Evolutionary conservation across 1,140 invertebrate species (phyloP).

Genomic region (Procambarus clarkii): DNA sequence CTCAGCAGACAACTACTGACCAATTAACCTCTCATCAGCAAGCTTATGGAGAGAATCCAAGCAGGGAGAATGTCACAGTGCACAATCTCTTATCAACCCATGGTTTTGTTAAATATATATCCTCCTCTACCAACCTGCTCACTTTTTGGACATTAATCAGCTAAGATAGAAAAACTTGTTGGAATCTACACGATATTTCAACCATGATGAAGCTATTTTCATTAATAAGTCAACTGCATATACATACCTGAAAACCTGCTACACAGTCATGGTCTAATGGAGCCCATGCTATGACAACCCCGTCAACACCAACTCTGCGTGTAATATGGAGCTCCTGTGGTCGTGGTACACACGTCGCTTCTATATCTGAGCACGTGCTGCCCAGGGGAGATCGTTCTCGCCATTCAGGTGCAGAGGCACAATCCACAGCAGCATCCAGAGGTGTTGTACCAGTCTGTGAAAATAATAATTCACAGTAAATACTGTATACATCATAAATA

Average conservation of each 20-base stretch:
- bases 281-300: constrained; percentile 69
- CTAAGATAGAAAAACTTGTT: too few relatives aligned
- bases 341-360: constrained; percentile 61
- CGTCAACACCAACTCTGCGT: constrained; percentile 66
- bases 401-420: constrained; percentile 59
- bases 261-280: constrained; percentile 69
- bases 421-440: constrained; percentile 60
- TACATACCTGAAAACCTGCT: constrained; percentile 63
- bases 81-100: too few relatives aligned
- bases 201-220: not conserved
- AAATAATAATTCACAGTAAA: too few relatives aligned
- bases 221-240: not conserved
- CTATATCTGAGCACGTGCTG: constrained; percentile 37
- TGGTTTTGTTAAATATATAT: too few relatives aligned
- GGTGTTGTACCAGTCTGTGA: constrained; percentile 51
- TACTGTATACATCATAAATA: too few relatives aligned
- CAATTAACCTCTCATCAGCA: too few relatives aligned
- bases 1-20: too few relatives aligned
- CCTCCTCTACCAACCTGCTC: too few relatives aligned
- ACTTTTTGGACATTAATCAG: too few relatives aligned
- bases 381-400: constrained; percentile 25
- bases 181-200: too few relatives aligned
- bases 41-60: too few relatives aligned
- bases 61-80: too few relatives aligned
- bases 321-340: constrained; percentile 65